These are phyloP conservation scores for Clinocottus analis DNA, from an alignment of 2,113 vertebrate genomes.

Conservation along the genomic window DNA sequence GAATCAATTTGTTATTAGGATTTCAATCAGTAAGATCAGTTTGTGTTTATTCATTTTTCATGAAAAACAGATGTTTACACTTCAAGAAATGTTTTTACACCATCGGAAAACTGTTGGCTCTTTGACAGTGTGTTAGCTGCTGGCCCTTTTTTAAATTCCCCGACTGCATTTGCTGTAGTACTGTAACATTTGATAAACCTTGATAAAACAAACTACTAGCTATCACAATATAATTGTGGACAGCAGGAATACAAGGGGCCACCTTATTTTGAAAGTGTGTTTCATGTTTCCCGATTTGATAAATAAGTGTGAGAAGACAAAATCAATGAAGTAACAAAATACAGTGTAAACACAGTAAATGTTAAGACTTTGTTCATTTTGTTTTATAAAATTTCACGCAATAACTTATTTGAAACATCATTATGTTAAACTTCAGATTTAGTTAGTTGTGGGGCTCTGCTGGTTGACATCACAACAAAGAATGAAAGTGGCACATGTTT, in stretches of 20 bases:
- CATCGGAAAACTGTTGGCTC: neutral
- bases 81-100: conserved; percentile 9
- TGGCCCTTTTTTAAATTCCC: neutral
- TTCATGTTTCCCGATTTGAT: neutral
- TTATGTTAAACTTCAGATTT: conserved; percentile 50
- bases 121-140: conserved; percentile 2
- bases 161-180: conserved; percentile 6
- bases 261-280: conserved; percentile 9
- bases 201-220: neutral
- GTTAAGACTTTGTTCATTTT: conserved; percentile 52
- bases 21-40: conserved; percentile 40
- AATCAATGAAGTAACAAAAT: conserved; percentile 11
- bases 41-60: conserved; percentile 17
- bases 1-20: conserved; percentile 49
- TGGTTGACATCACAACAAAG: conserved; percentile 55
- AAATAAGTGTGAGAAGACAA: conserved; percentile 4
- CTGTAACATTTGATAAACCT: neutral
- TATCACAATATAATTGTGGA: conserved; percentile 5
- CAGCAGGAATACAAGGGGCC: neutral
- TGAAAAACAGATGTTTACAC: conserved; percentile 1
- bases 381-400: conserved; percentile 54
- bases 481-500: conserved; percentile 40
- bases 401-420: conserved; percentile 60
- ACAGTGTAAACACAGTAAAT: conserved; percentile 52
- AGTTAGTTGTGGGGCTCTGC: conserved; percentile 41